phyloP scores from a whole-genome alignment of 2,113 vertebrate genomes.

The Pelobates fuscus region DNA sequence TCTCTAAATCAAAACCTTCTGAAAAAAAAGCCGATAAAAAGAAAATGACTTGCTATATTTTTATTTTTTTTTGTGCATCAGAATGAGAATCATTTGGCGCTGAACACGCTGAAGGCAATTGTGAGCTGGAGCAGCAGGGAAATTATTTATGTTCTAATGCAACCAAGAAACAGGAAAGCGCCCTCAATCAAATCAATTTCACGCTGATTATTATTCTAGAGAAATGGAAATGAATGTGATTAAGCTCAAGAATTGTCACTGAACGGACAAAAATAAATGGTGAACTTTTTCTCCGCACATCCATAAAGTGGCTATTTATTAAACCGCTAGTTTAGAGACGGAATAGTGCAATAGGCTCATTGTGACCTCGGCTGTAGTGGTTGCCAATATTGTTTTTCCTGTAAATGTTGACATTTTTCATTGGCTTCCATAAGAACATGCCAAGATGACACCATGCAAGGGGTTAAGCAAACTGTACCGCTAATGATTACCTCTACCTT shows the following conservation, averaged over 20 bases:
- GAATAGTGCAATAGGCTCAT: too few species aligned
- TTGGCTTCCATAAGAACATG: too few species aligned
- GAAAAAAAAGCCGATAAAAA: neutral
- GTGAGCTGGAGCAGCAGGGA: slow-evolving; percentile 18
- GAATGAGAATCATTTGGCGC: slow-evolving; percentile 31
- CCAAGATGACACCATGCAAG: too few species aligned
- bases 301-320: too few species aligned
- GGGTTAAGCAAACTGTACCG: too few species aligned
- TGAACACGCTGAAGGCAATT: slow-evolving; percentile 30
- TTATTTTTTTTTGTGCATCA: neutral
- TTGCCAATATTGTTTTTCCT: too few species aligned
- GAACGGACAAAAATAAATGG: neutral
- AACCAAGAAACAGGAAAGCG: slow-evolving; percentile 28
- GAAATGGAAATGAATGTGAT: slow-evolving; percentile 30
- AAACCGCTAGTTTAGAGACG: too few species aligned
- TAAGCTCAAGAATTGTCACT: slow-evolving; percentile 10
- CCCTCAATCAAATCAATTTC: slow-evolving; percentile 44
- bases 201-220: slow-evolving; percentile 36
- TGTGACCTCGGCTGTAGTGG: too few species aligned
- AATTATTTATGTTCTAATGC: slow-evolving; percentile 42
- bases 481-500: too few species aligned
- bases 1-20: neutral
- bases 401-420: too few species aligned
- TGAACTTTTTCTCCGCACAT: neutral
- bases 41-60: neutral